phyloP scores from a whole-genome alignment of 2,113 vertebrate genomes.

The Pedionomus torquatus region DNA sequence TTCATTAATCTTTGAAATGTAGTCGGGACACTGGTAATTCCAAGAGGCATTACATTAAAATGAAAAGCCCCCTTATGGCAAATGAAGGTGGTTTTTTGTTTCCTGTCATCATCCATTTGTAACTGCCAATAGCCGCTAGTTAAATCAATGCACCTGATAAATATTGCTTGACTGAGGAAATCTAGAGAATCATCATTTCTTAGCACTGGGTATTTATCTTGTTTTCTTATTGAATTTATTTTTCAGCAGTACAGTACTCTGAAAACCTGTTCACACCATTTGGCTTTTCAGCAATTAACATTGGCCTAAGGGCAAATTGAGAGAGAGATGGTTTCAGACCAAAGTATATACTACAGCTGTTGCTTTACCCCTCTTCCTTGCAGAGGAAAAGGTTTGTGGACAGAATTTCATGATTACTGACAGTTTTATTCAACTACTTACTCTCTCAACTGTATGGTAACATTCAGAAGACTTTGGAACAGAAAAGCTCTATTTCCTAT shows the following conservation, averaged over 20 bases:
- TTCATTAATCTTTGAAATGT: constrained; percentile 73
- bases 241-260: not conserved
- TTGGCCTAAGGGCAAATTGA: constrained; percentile 1
- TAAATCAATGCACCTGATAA: constrained; percentile 78
- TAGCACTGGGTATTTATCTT: constrained; percentile 65
- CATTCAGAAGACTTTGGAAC: not conserved
- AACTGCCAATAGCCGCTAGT: constrained; percentile 74
- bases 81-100: constrained; percentile 71
- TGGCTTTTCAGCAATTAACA: constrained; percentile 56
- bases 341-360: not conserved
- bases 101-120: constrained; percentile 77
- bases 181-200: constrained; percentile 63
- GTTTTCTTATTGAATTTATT: constrained; percentile 59
- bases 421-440: not conserved
- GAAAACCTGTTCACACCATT: constrained; percentile 1
- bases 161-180: constrained; percentile 66
- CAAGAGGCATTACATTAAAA: constrained; percentile 73
- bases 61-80: constrained; percentile 70
- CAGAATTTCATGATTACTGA: not conserved
- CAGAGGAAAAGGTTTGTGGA: not conserved
- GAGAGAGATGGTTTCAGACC: constrained; percentile 6
- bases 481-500: not conserved
- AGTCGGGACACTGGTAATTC: constrained; percentile 63
- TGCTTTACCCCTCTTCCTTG: not conserved
- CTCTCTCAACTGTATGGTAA: not conserved